These are phyloP conservation scores for Meteorus cinctellus DNA, from an alignment of 2,888 invertebrate genomes.

Conservation along the genomic window DNA sequence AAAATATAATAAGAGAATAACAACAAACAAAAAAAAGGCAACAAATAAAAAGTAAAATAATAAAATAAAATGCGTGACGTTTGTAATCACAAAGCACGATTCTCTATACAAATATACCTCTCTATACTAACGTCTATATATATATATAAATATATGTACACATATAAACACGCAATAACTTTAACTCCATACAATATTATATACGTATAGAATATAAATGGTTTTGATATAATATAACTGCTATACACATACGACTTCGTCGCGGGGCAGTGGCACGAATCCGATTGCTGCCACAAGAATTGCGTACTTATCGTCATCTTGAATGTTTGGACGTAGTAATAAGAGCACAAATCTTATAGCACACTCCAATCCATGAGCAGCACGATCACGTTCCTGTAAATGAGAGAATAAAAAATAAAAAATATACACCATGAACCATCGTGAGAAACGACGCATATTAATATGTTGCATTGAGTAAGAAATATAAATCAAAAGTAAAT, in stretches of 20 bases:
- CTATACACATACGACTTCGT: conserved; percentile 63
- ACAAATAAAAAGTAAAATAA: conserved; percentile 25
- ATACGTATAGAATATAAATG: conserved; percentile 19
- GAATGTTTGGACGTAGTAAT: conserved; percentile 58
- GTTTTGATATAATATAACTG: not conserved
- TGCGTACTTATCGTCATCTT: conserved; percentile 61
- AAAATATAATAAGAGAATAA: conserved; percentile 28
- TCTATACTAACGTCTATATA: not conserved
- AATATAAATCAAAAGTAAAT: not conserved
- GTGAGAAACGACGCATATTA: not conserved
- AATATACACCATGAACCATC: not conserved
- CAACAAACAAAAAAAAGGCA: conserved; percentile 22
- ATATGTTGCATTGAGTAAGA: not conserved
- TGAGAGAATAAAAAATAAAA: conserved; percentile 25
- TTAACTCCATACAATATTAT: conserved; percentile 6
- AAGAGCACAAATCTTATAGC: conserved; percentile 60
- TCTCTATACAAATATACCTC: conserved; percentile 23
- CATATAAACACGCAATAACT: not conserved
- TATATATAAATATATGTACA: conserved; percentile 3
- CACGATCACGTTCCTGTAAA: conserved; percentile 62
- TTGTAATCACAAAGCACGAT: conserved; percentile 36
- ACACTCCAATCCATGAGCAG: conserved; percentile 60
- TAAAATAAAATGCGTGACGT: conserved; percentile 26
- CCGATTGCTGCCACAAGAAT: conserved; percentile 64
- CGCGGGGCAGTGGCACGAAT: conserved; percentile 61